Conservation (phyloP, 2,113 vertebrate species). For the Herpailurus yagouaroundi region DNA sequence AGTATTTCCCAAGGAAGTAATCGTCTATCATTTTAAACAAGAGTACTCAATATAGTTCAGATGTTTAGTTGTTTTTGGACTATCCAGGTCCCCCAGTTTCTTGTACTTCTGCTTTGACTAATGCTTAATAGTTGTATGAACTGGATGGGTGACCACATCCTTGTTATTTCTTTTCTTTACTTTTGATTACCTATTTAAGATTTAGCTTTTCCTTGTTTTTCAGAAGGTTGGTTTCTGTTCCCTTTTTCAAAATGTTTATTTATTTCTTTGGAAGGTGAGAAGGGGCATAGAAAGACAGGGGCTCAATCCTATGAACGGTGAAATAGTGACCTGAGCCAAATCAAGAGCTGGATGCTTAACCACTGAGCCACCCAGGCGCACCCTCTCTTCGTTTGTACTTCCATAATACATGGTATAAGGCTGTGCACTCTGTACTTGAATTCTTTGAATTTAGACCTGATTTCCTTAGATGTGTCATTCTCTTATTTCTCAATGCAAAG, state of each 20-base stretch:
- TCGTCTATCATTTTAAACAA: background rate
- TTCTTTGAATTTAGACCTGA: background rate
- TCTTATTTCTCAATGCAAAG: background rate
- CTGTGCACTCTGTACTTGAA: background rate
- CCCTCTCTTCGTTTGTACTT: background rate
- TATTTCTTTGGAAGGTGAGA: too few relatives aligned
- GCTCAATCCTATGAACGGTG: too few relatives aligned
- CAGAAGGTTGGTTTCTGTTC: background rate
- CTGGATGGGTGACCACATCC: rapidly evolving
- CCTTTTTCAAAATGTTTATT: too few relatives aligned
- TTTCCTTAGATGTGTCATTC: background rate
- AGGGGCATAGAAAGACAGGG: too few relatives aligned
- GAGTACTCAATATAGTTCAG: background rate
- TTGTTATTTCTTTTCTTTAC: background rate
- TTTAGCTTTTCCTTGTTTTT: background rate
- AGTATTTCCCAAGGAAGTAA: background rate
- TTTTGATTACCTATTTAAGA: background rate
- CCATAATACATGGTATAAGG: background rate
- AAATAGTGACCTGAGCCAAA: too few relatives aligned
- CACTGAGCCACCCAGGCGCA: too few relatives aligned
- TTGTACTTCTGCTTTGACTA: background rate
- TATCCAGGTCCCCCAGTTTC: background rate
- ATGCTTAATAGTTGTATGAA: background rate
- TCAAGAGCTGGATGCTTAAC: too few relatives aligned
- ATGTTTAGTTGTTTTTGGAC: background rate